Evolutionary conservation across 2,113 vertebrate species (phyloP), one percentile per base, ranked within the genome.

Genomic region (Triplophysa rosa): DNA sequence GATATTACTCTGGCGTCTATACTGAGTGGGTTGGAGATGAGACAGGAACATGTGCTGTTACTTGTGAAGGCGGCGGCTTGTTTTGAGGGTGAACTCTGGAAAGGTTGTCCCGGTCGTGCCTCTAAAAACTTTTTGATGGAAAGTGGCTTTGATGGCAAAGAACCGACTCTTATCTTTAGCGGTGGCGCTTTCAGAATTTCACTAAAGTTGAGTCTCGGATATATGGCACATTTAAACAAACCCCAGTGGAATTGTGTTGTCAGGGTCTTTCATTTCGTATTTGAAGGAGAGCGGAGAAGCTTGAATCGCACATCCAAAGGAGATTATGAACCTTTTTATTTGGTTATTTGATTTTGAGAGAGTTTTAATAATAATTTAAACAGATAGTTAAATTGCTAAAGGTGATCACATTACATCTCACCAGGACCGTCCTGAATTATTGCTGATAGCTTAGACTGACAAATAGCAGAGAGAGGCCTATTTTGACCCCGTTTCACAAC

Each of bases 51-150:
- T 24, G 58, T 23, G 29, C 12, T 75, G 54, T 56, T 42, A 72
- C 16, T 72, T 14, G n/a, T 45, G 58, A 72, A 23, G n/a, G 59
- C 26, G 10, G 45, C n/a, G 8, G n/a, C 19, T 40, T 54, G 61
- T 9, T n/a, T 75, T 54, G 49, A 26, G 64, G 66, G 80, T 81
- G 72, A 81, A 65, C 72, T 52, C n/a, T 23, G 42, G 40, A 63
- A 74, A 74, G 58, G 40, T 16, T 17, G 64, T 80, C 21, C 10
- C 56, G 12, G 45, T 66, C 54, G 52, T 11, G 21, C 45, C 21
- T 70, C 62, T 17, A 8, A 67, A 33, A 75, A 68, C 65, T 47
- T 72, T 76, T 68, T 67, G 79, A 76, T 76, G 71, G 14, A 63
- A 81, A 61, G 72, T 61, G 42, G 56, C 64, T 62, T 65, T 68